Evolutionary conservation across 1,140 invertebrate species (phyloP), one percentile per base, ranked within the genome.

Genomic region (Zaprionus gabonicus): DNA sequence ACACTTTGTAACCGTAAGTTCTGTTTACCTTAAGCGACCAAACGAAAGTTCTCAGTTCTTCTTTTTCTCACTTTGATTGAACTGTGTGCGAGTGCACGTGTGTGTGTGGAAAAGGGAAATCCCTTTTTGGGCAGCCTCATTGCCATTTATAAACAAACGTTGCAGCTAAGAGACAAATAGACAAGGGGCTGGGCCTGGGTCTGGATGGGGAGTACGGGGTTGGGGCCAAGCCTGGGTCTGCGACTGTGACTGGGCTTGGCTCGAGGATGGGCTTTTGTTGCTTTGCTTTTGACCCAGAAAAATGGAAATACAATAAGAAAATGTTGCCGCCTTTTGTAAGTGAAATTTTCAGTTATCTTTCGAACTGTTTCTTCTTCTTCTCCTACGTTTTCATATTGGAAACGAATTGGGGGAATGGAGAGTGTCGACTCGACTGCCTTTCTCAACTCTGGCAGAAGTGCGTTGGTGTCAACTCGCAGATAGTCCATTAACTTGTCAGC

Each of bases 301-400:
- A 87, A 84, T 74, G 75, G 62, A 74, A 84, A 88, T 76, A 88
- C 85, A 90, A 88, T 85, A 85, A 90, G 85, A 90, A 90, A 88
- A 88, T 88, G 78, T 81, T 90, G 71, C 84, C 78, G 74, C 75
- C 78, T 85, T 71, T 88, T 88, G 71, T 90, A 90, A 88, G 85
- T 88, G 85, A 88, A 88, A 88, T 90, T 88, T 87, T 84, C 44
- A 81, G 57, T 67, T 72, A 86, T 82, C 46, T 51, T 12, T 51
- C 41, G 0, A 46, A 46, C 76, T 51, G 69, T 55, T 63, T 36
- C 51, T 64, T 64, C 51, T 56, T 28, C 71, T 76, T 57, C 60
- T 71, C n/a, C n/a, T n/a, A n/a, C n/a, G n/a, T n/a, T 10, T 83
- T 67, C 13, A 12, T 5, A 58, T 49, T 20, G 13, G 28, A 38